Evolutionary conservation across 2,888 invertebrate genomes (phyloP), one percentile per base, ranked within the genome.

Genomic region (Chloroclysta siterata): DNA sequence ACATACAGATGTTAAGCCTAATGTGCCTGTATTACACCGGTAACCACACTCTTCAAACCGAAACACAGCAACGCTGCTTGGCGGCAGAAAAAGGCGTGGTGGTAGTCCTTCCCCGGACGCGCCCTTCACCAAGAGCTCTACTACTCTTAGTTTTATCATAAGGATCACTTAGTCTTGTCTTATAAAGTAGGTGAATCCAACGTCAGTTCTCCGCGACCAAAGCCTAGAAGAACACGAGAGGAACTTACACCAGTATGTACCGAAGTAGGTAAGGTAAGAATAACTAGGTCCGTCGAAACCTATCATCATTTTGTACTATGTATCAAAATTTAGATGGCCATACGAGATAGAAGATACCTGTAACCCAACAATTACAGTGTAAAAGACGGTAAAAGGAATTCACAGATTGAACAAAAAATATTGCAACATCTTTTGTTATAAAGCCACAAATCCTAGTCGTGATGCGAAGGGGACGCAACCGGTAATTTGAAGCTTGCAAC

Each of bases 401-500:
- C 17, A 47, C 41, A 41, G 44, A 39, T 11, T 13, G 42, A 15
- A 48, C 42, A 42, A 55, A 39, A 42, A 47, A 39, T 41, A 7
- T 47, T 63, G 58, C 57, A 63, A 47, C 46, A 56, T 46, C 48
- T 50, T 60, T 53, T 57, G 60, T 60, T 65, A 58, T 65, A 54
- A 54, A 61, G 53, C 65, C 50, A 65, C 60, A 61, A 61, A 65
- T 65, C 44, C 57, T 53, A 57, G n/a, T 64, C 67, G 67, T 67
- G 64, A 63, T 39, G 50, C 8, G 10, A 47, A 28, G 42, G 50
- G 36, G 47, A 51, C 14, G 54, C 48, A 58, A 56, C 65, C 56
- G 5, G 53, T 53, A 46, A 61, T 65, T 60, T 65, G 44, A 29
- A 17, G 10, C 14, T 17, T 29, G 42, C 50, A 57, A 53, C 67